Evolutionary conservation across 2,888 invertebrate species (phyloP).

Genomic region (Anthoptus insignis): DNA sequence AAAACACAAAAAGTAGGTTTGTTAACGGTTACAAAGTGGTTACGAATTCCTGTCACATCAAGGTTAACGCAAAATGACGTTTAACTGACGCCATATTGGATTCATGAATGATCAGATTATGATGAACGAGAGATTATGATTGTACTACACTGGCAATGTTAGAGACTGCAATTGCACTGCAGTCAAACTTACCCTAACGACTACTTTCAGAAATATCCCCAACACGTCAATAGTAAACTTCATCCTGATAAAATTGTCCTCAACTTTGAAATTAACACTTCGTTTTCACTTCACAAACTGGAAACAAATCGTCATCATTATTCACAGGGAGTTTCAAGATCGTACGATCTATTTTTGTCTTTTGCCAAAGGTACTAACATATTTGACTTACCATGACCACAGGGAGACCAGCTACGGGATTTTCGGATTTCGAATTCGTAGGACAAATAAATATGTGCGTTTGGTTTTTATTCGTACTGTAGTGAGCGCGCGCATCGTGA

Average conservation of each 20-base stretch:
- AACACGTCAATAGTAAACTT: conserved; percentile 83
- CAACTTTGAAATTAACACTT: conserved; percentile 63
- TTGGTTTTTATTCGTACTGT: conserved; percentile 74
- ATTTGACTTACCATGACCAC: conserved; percentile 61
- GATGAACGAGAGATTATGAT: conserved; percentile 33
- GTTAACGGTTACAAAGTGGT: conserved; percentile 5
- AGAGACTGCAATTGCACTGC: conserved; percentile 9
- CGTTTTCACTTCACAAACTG: conserved; percentile 74
- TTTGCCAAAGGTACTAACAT: conserved; percentile 22
- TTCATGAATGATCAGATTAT: conserved; percentile 33
- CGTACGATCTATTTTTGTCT: conserved; percentile 56
- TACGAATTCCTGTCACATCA: not conserved
- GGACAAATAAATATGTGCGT: conserved; percentile 81
- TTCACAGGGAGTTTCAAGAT: conserved; percentile 52
- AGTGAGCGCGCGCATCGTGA: conserved; percentile 76
- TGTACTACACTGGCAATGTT: conserved; percentile 29
- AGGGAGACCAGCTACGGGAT: conserved; percentile 37
- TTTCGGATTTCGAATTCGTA: conserved; percentile 61
- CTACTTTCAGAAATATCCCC: conserved; percentile 84
- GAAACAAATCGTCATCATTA: conserved; percentile 59
- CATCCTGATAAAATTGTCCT: conserved; percentile 65
- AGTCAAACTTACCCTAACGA: conserved; percentile 73
- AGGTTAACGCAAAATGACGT: conserved; percentile 6
- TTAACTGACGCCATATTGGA: conserved; percentile 7
- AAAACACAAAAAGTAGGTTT: not conserved